Conservation (phyloP, 2,113 vertebrate genomes). For the Oenanthe oenanthe region DNA sequence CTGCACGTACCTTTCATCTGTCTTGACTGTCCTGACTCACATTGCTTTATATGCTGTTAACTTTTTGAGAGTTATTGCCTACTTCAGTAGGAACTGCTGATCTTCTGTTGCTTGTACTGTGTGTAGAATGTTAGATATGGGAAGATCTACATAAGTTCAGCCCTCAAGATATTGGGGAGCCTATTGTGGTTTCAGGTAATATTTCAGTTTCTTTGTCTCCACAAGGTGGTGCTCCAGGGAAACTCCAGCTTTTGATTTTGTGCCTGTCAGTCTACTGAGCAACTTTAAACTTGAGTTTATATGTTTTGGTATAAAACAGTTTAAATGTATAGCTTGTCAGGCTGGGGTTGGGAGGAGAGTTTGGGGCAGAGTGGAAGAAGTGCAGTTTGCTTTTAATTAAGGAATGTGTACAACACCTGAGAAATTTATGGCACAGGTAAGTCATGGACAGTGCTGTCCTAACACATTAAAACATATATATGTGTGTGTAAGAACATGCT, state of each 20-base stretch:
- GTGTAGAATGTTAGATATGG: background rate
- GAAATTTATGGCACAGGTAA: background rate
- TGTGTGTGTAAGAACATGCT: background rate
- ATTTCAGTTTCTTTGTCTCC: background rate
- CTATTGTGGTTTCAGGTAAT: background rate
- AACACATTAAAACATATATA: background rate
- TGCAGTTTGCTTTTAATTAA: background rate
- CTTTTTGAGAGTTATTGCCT: background rate
- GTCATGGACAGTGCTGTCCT: background rate
- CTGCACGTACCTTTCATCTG: background rate
- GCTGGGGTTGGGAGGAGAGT: background rate
- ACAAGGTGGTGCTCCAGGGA: slow-evolving; percentile 64
- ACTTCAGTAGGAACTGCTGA: background rate
- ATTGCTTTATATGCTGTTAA: background rate
- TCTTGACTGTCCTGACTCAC: background rate
- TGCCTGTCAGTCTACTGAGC: background rate
- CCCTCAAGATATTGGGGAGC: background rate
- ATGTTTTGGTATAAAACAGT: background rate
- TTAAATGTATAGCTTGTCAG: background rate
- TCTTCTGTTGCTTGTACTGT: background rate
- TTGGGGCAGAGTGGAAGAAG: background rate
- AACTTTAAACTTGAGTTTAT: background rate
- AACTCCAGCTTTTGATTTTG: background rate
- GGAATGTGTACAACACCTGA: background rate
- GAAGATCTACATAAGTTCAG: background rate